Evolutionary conservation across 2,888 invertebrate genomes (phyloP).

Genomic region (Nipponacmea schrenckii): DNA sequence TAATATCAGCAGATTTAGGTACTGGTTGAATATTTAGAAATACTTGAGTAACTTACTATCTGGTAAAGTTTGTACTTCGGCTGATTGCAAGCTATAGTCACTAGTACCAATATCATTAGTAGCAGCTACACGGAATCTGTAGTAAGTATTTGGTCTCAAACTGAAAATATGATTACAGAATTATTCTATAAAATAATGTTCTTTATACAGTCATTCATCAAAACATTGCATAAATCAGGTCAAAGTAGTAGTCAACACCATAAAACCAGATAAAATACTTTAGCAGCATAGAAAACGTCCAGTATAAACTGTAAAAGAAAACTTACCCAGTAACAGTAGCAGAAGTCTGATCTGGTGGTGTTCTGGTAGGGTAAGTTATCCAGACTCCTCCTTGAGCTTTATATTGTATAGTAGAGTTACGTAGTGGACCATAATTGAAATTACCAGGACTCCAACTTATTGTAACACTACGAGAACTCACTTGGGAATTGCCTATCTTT

Average conservation of each 20-base stretch:
- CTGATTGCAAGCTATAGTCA: slow-evolving; percentile 78
- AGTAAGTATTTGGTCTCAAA: slow-evolving; percentile 87
- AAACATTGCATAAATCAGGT: no score
- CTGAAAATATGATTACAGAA: slow-evolving; percentile 40
- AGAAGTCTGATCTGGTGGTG: slow-evolving; percentile 86
- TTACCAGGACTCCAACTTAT: slow-evolving; percentile 96
- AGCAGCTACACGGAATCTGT: slow-evolving; percentile 92
- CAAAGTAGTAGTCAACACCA: no score
- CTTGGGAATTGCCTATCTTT: slow-evolving; percentile 85
- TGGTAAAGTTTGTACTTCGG: slow-evolving; percentile 52
- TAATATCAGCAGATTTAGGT: no score
- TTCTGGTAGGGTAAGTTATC: slow-evolving; percentile 81
- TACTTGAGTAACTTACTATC: slow-evolving; percentile 51
- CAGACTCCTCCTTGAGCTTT: slow-evolving; percentile 74
- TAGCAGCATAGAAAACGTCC: no score
- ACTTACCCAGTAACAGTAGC: slow-evolving; percentile 81
- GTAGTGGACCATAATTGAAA: slow-evolving; percentile 92
- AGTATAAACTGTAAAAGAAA: background rate
- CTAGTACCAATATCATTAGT: slow-evolving; percentile 96
- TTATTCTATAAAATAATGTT: background rate
- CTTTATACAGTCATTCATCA: no score
- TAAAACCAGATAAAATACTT: no score
- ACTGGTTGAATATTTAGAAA: no score
- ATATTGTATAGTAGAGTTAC: slow-evolving; percentile 89
- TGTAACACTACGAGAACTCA: slow-evolving; percentile 92